phyloP scores from a whole-genome alignment of 2,888 invertebrate genomes.

The Brachynemurus nebulosus region DNA sequence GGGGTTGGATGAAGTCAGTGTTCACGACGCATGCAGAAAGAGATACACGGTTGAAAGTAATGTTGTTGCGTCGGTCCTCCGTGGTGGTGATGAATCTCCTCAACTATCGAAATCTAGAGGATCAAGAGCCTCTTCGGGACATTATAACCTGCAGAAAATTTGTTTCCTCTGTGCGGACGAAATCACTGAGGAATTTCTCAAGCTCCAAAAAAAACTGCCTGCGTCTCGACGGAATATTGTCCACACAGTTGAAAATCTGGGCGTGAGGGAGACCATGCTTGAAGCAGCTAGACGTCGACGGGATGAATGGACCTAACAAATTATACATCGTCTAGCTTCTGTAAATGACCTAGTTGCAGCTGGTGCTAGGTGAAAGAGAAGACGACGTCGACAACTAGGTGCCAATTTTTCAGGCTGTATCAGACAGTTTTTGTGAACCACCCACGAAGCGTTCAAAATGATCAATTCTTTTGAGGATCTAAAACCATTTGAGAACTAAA shows the following conservation, averaged over 20 bases:
- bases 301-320: conserved; percentile 22
- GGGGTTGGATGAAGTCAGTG: conserved; percentile 10
- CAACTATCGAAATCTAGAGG: not conserved
- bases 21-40: conserved; percentile 14
- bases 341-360: conserved; percentile 17
- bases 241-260: conserved; percentile 23
- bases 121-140: not conserved
- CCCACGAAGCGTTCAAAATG: no score
- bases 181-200: conserved; percentile 14
- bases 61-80: conserved; percentile 7
- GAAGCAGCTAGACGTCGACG: conserved; percentile 23
- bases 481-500: no score
- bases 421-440: no score
- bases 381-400: no score
- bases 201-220: conserved; percentile 23
- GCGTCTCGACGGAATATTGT: no score
- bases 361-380: not conserved
- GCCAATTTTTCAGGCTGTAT: no score
- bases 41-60: conserved; percentile 11
- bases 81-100: conserved; percentile 6
- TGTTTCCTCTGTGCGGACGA: not conserved
- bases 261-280: conserved; percentile 22
- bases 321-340: conserved; percentile 22
- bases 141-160: not conserved
- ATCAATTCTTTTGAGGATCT: no score